Evolutionary conservation across 2,797 vertebrate species (phyloP).

Genomic region (Poliocrania exsul): DNA sequence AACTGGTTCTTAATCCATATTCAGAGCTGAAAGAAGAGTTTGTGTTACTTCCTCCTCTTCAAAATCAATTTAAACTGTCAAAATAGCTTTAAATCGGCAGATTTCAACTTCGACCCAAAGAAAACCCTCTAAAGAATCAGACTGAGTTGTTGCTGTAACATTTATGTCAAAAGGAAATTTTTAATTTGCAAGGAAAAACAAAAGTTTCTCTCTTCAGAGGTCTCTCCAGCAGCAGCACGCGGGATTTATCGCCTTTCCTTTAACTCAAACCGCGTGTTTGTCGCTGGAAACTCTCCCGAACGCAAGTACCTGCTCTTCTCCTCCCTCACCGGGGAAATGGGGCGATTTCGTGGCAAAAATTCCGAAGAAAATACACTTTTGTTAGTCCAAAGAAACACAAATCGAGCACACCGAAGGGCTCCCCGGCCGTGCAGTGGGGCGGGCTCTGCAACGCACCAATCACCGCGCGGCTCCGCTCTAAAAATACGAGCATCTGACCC

Average conservation of each 20-base stretch:
- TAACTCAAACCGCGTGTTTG: not conserved
- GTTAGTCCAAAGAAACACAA: slow-evolving; percentile 82
- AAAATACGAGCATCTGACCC: slow-evolving; percentile 76
- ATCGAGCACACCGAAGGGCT: slow-evolving; percentile 74
- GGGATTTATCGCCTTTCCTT: slow-evolving; percentile 63
- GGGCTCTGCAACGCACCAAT: slow-evolving; percentile 79
- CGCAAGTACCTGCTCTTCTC: slow-evolving; percentile 63
- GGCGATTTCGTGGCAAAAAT: slow-evolving; percentile 54
- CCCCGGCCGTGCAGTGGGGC: slow-evolving; percentile 73
- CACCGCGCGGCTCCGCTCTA: slow-evolving; percentile 75
- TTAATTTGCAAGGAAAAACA: slow-evolving; percentile 72
- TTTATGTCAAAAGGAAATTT: slow-evolving; percentile 45
- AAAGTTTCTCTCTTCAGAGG: slow-evolving; percentile 66
- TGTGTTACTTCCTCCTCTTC: slow-evolving; percentile 82
- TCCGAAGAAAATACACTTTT: slow-evolving; percentile 71
- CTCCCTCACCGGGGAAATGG: slow-evolving; percentile 6
- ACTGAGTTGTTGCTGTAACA: not conserved
- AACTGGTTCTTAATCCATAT: slow-evolving; percentile 67
- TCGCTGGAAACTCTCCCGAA: slow-evolving; percentile 57
- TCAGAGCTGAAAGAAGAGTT: slow-evolving; percentile 70
- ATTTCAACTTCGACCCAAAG: slow-evolving; percentile 43
- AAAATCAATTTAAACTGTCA: slow-evolving; percentile 75
- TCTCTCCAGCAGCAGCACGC: slow-evolving; percentile 49
- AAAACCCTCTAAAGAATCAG: slow-evolving; percentile 59
- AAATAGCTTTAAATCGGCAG: slow-evolving; percentile 48